Evolutionary conservation across 2,888 invertebrate species (phyloP), one percentile per base, ranked within the genome.

Genomic region (Amitus sp.): DNA sequence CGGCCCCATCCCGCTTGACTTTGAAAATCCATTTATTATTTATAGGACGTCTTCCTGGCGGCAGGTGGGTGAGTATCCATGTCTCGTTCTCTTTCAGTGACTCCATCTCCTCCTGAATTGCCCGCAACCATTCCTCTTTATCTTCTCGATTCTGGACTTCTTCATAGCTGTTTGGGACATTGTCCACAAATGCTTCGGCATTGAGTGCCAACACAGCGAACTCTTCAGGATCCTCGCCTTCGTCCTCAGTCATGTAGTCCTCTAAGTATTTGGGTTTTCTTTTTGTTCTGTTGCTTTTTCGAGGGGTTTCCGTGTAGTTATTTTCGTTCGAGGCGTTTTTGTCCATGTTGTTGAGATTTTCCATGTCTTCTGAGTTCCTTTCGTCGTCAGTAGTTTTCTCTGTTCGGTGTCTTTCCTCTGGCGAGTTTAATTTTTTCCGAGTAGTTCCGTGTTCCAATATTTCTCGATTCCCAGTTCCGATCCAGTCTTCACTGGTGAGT

Each of bases 41-140:
- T 19, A 33, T 62, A n/a, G 10, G 9, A 12, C 30, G 6, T 17
- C 48, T 58, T 37, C 27, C 45, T 47, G 42, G 12, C 1, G 58
- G 52, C 9, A 52, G 37, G 5, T 2, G 28, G 9, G 27, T 27
- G 9, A 43, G 27, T n/a, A 15, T 17, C 62, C 57, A 62, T 3
- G 62, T 62, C 28, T 54, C 4, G 20, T 54, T 54, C 2, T 47
- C 20, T 23, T 30, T 15, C 15, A 54, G 23, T 9, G 47, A 23
- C 1, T 42, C 28, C 7, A 66, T 52, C 58, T 70, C 67, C 47
- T 67, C 53, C 15, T 67, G n/a, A 39, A 70, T 48, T 10, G 70
- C 68, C 23, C 53, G n/a, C 27, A 46, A 37, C 67, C 68, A 69
- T 15, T 52, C 19, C 4, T 51, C 19, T 33, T 63, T 45, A 19